Conservation (phyloP, 2,888 invertebrate genomes). For the Drosophila planitibia region DNA sequence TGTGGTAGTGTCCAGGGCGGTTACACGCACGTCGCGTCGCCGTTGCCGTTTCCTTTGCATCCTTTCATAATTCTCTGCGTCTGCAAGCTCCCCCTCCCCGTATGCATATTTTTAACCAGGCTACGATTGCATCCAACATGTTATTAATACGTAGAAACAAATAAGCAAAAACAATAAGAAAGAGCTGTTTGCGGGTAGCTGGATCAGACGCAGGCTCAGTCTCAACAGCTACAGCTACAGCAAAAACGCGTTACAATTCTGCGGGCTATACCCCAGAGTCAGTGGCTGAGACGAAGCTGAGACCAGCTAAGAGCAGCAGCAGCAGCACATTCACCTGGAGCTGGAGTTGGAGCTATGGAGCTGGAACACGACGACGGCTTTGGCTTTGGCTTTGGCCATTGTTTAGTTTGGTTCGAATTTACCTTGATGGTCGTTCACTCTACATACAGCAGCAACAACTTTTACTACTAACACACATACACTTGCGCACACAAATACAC, state of each 20-base stretch:
- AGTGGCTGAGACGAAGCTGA: constrained; percentile 40
- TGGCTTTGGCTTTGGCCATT: constrained; percentile 76
- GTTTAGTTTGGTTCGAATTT: constrained; percentile 70
- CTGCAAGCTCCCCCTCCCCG: constrained; percentile 10
- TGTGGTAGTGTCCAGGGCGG: constrained; percentile 56
- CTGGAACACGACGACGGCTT: constrained; percentile 31
- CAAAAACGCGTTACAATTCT: constrained; percentile 78
- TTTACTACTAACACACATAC: constrained; percentile 72
- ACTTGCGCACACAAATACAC: constrained; percentile 16
- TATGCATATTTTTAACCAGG: constrained; percentile 79
- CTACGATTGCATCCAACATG: constrained; percentile 78
- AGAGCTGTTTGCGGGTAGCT: constrained; percentile 54
- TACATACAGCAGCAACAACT: constrained; percentile 71
- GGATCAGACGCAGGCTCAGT: constrained; percentile 17
- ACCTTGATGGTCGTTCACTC: constrained; percentile 82
- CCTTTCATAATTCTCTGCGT: constrained; percentile 68
- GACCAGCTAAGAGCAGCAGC: constrained; percentile 38
- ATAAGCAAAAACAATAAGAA: constrained; percentile 82
- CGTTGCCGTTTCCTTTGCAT: constrained; percentile 49
- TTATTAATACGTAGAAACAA: constrained; percentile 82
- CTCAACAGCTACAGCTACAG: constrained; percentile 48
- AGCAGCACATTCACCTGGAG: constrained; percentile 78
- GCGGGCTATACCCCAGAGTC: constrained; percentile 75
- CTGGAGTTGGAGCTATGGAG: constrained; percentile 29
- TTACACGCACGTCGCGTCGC: constrained; percentile 68